Percentiles rank a stretch among this genome's conserved stretches.
Evolutionary conservation across 1,140 invertebrate species (phyloP).

Genomic region (Drosophila cardini): DNA sequence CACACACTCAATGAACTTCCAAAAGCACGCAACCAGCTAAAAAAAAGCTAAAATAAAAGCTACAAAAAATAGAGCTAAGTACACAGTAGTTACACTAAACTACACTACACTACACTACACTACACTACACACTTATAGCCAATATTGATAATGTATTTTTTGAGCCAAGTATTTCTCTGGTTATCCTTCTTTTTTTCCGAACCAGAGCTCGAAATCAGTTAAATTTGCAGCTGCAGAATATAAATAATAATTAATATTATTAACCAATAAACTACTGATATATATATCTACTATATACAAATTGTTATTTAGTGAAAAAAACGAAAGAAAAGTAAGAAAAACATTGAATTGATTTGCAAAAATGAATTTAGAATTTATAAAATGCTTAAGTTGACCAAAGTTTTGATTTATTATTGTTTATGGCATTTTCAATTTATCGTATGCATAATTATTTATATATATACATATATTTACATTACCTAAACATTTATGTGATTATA

Average conservation of each 20-base stretch:
- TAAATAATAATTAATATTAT: constrained; percentile 39
- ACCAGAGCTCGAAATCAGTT: constrained; percentile 16
- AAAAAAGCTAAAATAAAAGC: too few relatives aligned
- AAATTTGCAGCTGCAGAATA: constrained; percentile 12
- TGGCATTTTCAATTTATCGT: constrained; percentile 60
- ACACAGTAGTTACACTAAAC: constrained; percentile 13
- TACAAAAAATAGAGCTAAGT: constrained; percentile 15
- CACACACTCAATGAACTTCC: constrained; percentile 44
- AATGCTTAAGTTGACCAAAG: constrained; percentile 78
- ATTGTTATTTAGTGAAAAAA: constrained; percentile 69
- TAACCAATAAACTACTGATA: constrained; percentile 34
- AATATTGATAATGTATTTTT: constrained; percentile 62
- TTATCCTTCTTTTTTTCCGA: constrained; percentile 16
- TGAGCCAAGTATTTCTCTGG: constrained; percentile 65
- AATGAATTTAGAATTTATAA: constrained; percentile 74
- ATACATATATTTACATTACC: constrained; percentile 43
- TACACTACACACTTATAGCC: constrained; percentile 13
- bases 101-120: neutral
- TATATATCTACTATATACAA: constrained; percentile 39
- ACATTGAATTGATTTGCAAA: constrained; percentile 14
- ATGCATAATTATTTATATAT: constrained; percentile 67
- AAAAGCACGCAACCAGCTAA: constrained; percentile 29
- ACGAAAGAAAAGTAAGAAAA: neutral
- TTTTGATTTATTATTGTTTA: constrained; percentile 67
- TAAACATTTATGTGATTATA: constrained; percentile 74